Conservation (phyloP, 2,888 invertebrate species). For the Tetragnatha montana region DNA sequence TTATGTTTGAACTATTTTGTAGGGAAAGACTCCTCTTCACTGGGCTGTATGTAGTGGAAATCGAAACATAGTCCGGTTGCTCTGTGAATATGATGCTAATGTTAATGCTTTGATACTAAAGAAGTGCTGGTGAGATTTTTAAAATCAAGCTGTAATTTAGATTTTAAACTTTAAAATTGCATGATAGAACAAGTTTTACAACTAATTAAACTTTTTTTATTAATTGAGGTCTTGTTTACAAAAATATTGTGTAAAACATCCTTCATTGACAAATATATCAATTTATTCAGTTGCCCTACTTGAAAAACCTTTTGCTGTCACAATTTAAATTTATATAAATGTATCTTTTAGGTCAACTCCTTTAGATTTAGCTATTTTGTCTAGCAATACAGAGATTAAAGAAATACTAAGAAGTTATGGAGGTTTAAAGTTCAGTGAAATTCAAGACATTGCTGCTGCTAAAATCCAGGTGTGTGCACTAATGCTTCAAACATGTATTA, state of each 20-base stretch:
- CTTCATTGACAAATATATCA: not conserved
- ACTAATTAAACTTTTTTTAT: too few relatives aligned
- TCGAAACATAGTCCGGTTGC: constrained; percentile 76
- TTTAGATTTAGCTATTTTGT: constrained; percentile 76
- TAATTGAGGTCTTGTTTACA: too few relatives aligned
- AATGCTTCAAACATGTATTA: not conserved
- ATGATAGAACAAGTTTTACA: not conserved
- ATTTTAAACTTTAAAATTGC: not conserved
- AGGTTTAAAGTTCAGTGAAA: constrained; percentile 76
- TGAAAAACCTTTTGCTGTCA: not conserved
- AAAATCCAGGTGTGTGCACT: constrained; percentile 75
- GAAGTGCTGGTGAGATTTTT: not conserved
- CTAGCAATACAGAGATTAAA: constrained; percentile 76
- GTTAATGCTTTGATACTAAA: constrained; percentile 52
- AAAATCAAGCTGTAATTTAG: not conserved
- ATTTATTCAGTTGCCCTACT: not conserved
- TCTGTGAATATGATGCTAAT: constrained; percentile 75
- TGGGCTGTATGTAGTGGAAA: constrained; percentile 77
- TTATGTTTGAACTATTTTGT: constrained; percentile 52
- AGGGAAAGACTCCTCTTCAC: constrained; percentile 77
- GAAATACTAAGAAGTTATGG: constrained; percentile 76
- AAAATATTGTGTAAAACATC: too few relatives aligned
- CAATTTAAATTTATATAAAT: constrained; percentile 6
- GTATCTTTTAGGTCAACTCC: constrained; percentile 75
- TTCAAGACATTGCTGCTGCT: constrained; percentile 76